Base-by-base conservation (phyloP, 1,140 invertebrate genomes). In the Drosophila ironensis region DNA sequence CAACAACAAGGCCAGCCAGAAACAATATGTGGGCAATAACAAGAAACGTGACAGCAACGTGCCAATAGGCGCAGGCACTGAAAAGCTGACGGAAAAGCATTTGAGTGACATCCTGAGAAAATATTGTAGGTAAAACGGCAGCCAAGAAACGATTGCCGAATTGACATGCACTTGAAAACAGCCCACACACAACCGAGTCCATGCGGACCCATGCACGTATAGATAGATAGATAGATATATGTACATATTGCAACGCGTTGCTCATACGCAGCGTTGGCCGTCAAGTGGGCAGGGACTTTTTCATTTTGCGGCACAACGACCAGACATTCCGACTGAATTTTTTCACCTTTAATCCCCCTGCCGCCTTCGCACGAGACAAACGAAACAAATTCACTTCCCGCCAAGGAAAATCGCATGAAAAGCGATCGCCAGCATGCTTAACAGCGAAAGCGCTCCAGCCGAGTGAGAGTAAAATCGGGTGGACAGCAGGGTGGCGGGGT, bases 111-210 rank as follows among this genome's bases (percentile, higher is more conserved):
- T 44, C 24, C 20, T 22, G 9, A 57, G 54, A 38, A 70, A 70
- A 70, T 70, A 70, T 50, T 70, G 45, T 25, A 59, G 52, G 53
- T 47, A 70, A 57, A 57, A 46, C 66, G 38, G 24, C 53, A 42
- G 24, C 61, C 48, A 63, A 57, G 51, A 72, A 72, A 53, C 51
- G 42, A 16, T 42, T 69, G 48, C 24, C 42, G 67, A 69, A 75
- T 75, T 72, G 73, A 48, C 73, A 50, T 84, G 78, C 78, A 86
- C 73, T 82, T 82, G 73, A 82, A 86, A 82, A 54, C 59, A 50
- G 40, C 50, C 46, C 33, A 53, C 48, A 64, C 37, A 48, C 30
- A 33, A 14, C 4, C 38, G 20, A 28, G 17, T 17, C 19, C n/a
- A 42, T n/a, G 35, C 17, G 4, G 14, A 28, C 37, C 41, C 17